A percentile compares a stretch with the other conserved stretches of the same genome.
Conservation (phyloP, 2,888 invertebrate genomes). For the Alcis repandata region DNA sequence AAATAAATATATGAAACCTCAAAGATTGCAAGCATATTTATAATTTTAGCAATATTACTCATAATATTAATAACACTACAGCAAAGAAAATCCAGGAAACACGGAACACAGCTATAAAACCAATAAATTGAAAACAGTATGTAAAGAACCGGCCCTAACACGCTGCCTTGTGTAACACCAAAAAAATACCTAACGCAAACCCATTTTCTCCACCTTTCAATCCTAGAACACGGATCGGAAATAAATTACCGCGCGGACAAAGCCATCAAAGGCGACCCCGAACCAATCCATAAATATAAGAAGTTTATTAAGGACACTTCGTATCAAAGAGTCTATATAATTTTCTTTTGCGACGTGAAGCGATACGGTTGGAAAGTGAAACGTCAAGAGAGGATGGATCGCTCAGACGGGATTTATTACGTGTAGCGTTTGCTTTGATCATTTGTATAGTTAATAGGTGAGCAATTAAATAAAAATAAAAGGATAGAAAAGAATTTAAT, state of each 20-base stretch:
- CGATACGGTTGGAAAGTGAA: slow-evolving; percentile 46
- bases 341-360: slow-evolving; percentile 46
- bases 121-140: neutral
- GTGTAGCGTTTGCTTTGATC: slow-evolving; percentile 2
- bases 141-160: neutral
- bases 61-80: too few relatives aligned
- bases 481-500: too few relatives aligned
- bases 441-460: too few relatives aligned
- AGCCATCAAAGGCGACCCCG: slow-evolving; percentile 22
- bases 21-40: too few relatives aligned
- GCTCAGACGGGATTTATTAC: slow-evolving; percentile 13
- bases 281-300: slow-evolving; percentile 29
- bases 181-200: neutral
- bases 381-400: slow-evolving; percentile 25
- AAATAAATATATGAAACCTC: too few relatives aligned
- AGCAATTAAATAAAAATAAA: too few relatives aligned
- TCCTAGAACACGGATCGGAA: slow-evolving; percentile 19
- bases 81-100: too few relatives aligned
- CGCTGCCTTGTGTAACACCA: neutral
- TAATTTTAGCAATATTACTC: too few relatives aligned
- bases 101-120: too few relatives aligned
- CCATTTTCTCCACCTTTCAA: slow-evolving; percentile 17
- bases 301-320: slow-evolving; percentile 35
- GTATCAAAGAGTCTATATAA: slow-evolving; percentile 47
- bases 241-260: slow-evolving; percentile 21